phyloP scores from a whole-genome alignment of 2,797 vertebrate genomes.

The Sebastes paucispinis region DNA sequence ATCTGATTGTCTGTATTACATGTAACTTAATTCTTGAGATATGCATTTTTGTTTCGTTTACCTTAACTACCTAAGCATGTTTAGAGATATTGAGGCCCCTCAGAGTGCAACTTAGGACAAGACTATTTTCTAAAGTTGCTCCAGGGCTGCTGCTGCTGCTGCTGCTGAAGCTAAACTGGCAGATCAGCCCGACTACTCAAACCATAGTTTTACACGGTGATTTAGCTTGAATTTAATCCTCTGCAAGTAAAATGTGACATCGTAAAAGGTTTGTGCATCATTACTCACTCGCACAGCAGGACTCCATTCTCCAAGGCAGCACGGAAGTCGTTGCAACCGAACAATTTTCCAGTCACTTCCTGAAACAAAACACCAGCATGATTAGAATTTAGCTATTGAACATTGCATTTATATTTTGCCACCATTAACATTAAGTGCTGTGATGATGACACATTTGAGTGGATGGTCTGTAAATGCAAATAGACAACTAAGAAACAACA shows the following conservation, averaged over 20 bases:
- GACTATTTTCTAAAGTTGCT: not conserved
- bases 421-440: not conserved
- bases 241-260: not conserved
- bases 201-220: not conserved
- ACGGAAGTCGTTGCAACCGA: conserved; percentile 88
- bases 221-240: not conserved
- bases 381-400: not conserved
- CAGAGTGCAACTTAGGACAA: not conserved
- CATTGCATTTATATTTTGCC: not conserved
- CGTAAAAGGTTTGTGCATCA: not conserved
- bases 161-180: not conserved
- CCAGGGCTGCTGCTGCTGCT: not conserved
- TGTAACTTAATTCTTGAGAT: not conserved
- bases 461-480: not conserved
- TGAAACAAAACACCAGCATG: conserved; percentile 54
- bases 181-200: not conserved
- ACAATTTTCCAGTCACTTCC: conserved; percentile 90
- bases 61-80: not conserved
- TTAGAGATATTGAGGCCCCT: not conserved
- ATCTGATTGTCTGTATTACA: not conserved
- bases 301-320: conserved; percentile 93
- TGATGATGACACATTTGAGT: not conserved
- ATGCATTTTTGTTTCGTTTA: not conserved
- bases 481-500: not conserved
- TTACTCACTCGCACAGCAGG: conserved; percentile 92